phyloP scores from a whole-genome alignment of 2,113 vertebrate genomes.

The Leuciscus idus region DNA sequence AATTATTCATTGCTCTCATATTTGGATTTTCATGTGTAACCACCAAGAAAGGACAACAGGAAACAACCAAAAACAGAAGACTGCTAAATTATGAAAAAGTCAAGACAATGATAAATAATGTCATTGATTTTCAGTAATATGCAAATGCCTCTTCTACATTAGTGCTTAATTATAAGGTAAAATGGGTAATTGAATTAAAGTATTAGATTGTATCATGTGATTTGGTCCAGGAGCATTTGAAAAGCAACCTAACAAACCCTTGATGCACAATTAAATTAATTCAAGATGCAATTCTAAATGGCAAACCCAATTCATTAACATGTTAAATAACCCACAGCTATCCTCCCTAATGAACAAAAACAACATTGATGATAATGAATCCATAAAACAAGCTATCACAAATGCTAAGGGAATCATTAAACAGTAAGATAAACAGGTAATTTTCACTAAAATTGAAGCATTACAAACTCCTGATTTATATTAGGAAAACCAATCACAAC shows the following conservation, averaged over 20 bases:
- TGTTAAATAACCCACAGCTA: neutral
- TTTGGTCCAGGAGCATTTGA: neutral
- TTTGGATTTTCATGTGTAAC: neutral
- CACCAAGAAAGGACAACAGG: neutral
- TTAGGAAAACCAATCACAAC: neutral
- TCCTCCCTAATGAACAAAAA: neutral
- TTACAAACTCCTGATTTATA: constrained; percentile 5
- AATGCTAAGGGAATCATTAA: constrained; percentile 11
- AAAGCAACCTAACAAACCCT: neutral
- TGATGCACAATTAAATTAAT: neutral
- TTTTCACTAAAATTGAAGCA: neutral
- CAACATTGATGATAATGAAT: neutral
- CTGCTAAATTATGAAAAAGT: neutral
- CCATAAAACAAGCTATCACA: neutral
- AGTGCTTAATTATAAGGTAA: neutral
- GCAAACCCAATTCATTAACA: neutral
- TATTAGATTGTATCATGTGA: neutral
- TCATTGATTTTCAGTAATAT: neutral
- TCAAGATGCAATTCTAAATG: neutral
- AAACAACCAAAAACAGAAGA: neutral
- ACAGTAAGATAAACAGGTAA: neutral
- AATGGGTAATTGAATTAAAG: neutral
- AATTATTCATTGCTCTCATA: neutral
- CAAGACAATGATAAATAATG: neutral
- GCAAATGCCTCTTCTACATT: neutral